Conservation (phyloP, 2,113 vertebrate species). For the Danio rerio region DNA sequence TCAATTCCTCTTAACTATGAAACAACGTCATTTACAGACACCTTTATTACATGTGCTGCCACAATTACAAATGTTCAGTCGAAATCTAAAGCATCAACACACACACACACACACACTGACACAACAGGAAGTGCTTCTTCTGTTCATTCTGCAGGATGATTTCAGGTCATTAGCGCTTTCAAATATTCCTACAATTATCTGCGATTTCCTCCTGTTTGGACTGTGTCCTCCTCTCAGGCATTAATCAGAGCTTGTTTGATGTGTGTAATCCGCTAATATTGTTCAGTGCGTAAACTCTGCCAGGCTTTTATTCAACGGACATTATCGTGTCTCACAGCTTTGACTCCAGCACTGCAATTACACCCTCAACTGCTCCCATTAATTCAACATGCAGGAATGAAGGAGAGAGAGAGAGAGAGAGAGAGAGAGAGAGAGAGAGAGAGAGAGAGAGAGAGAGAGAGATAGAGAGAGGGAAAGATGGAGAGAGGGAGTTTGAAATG, state of each 20-base stretch:
- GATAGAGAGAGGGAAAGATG: no score
- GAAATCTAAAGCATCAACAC: no score
- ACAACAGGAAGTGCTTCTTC: no score
- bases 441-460: no score
- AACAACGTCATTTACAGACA: neutral
- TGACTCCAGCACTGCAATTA: slow-evolving; percentile 78
- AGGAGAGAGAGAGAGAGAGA: no score
- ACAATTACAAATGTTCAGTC: no score
- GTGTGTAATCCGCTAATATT: slow-evolving; percentile 47
- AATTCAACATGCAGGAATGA: slow-evolving; percentile 74
- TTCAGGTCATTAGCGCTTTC: slow-evolving; percentile 3
- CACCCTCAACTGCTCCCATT: slow-evolving; percentile 79
- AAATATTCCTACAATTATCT: slow-evolving; percentile 23
- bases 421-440: no score
- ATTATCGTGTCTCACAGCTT: slow-evolving; percentile 80
- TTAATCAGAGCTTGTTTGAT: slow-evolving; percentile 44
- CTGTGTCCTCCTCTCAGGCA: slow-evolving; percentile 17
- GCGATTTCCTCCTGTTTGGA: neutral
- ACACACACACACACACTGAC: no score
- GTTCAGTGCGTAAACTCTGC: slow-evolving; percentile 63
- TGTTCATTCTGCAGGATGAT: neutral
- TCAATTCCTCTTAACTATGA: neutral
- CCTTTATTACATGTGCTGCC: neutral
- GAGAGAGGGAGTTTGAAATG: no score
- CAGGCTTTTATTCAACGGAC: slow-evolving; percentile 69